phyloP scores from a whole-genome alignment of 2,888 invertebrate genomes.

The Holacanthella duospinosa region DNA sequence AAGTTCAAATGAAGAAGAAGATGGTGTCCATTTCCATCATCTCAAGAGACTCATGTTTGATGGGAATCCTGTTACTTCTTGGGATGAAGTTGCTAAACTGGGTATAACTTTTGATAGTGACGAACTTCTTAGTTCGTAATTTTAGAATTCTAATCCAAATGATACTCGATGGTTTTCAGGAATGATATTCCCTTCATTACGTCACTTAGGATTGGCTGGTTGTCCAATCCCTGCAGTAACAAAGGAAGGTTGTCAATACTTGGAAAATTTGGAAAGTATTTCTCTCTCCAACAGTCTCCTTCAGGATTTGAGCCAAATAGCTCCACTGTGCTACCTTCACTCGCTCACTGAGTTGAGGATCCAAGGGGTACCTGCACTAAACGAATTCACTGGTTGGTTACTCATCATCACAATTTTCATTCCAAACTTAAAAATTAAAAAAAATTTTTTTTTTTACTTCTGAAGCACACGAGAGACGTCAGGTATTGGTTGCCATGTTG shows the following conservation, averaged over 20 bases:
- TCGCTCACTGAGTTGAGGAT: constrained; percentile 34
- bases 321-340: constrained; percentile 29
- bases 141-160: no score
- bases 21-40: constrained; percentile 30
- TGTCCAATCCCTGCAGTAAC: constrained; percentile 31
- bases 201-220: constrained; percentile 33
- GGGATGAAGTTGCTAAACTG: constrained; percentile 27
- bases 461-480: constrained; percentile 69
- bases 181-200: constrained; percentile 32
- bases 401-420: neutral
- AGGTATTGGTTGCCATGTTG: constrained; percentile 74
- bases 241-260: constrained; percentile 33
- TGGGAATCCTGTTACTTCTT: constrained; percentile 28
- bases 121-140: no score
- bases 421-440: neutral
- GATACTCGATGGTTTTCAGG: no score
- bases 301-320: constrained; percentile 32
- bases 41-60: constrained; percentile 35
- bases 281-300: constrained; percentile 33
- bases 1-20: constrained; percentile 34
- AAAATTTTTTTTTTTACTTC: constrained; percentile 11
- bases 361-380: constrained; percentile 32
- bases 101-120: constrained; percentile 24
- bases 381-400: constrained; percentile 32
- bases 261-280: constrained; percentile 35